Evolutionary conservation across 2,113 vertebrate genomes (phyloP).

Genomic region (Neotragus moschatus): DNA sequence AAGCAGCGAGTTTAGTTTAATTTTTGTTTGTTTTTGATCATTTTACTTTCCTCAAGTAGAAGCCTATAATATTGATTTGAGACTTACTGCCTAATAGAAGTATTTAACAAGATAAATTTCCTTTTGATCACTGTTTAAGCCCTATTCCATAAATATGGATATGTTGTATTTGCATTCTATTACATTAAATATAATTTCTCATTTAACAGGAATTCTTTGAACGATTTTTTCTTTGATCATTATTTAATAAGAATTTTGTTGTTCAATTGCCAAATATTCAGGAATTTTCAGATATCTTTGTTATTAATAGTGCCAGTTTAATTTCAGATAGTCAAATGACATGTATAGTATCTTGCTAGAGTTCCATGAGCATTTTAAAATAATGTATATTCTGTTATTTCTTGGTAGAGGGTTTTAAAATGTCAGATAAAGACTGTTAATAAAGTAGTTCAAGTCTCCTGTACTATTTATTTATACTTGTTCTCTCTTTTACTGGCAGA

Average conservation of each 20-base stretch:
- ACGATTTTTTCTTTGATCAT: neutral
- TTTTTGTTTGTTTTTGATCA: accelerated
- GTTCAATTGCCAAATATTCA: neutral
- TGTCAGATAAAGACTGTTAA: neutral
- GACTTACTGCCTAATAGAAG: neutral
- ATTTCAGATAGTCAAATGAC: neutral
- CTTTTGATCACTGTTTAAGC: neutral
- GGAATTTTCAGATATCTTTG: neutral
- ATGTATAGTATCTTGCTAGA: neutral
- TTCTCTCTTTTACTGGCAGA: neutral
- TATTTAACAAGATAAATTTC: neutral
- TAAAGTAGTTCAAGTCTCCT: neutral
- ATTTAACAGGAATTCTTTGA: neutral
- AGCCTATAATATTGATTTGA: neutral
- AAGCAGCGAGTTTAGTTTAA: neutral
- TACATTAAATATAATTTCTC: neutral
- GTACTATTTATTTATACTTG: neutral
- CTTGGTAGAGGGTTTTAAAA: neutral
- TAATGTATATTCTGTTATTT: neutral
- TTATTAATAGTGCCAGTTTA: neutral
- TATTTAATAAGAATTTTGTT: neutral
- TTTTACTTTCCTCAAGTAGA: neutral
- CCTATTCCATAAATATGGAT: neutral
- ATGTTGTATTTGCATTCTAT: neutral
- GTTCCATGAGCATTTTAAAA: neutral